Percentiles rank a stretch among this genome's conserved stretches.
phyloP scores from a whole-genome alignment of 2,797 vertebrate genomes.

The Champsocephalus esox region DNA sequence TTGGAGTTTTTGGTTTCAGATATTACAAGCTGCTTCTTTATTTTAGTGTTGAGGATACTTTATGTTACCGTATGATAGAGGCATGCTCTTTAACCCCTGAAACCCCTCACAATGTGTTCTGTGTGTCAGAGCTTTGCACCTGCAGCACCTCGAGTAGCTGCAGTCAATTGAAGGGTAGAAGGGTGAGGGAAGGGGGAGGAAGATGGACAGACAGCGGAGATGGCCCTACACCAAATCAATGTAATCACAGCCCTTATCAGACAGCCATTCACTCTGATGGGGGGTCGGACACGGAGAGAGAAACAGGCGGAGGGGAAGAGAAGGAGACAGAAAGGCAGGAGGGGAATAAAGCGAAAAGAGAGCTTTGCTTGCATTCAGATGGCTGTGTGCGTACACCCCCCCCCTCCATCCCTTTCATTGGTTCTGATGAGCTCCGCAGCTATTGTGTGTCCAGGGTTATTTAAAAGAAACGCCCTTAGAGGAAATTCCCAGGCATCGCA shows the following conservation, averaged over 20 bases:
- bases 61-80: background rate
- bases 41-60: background rate
- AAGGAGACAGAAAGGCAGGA: conserved; percentile 32
- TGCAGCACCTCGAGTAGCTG: conserved; percentile 40
- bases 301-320: conserved; percentile 19
- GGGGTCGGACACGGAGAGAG: conserved; percentile 32
- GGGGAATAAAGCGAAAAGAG: conserved; percentile 31
- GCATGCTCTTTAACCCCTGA: conserved; percentile 26
- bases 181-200: conserved; percentile 34
- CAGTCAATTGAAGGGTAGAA: conserved; percentile 53
- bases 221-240: conserved; percentile 82
- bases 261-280: conserved; percentile 72
- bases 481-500: conserved; percentile 67
- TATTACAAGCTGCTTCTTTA: conserved; percentile 19
- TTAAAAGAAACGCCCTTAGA: conserved; percentile 75
- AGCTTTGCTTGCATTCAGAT: conserved; percentile 47
- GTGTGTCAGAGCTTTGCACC: conserved; percentile 47
- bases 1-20: conserved; percentile 13
- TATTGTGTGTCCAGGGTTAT: conserved; percentile 79
- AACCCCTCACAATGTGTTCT: conserved; percentile 23
- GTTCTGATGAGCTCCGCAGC: conserved; percentile 74
- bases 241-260: conserved; percentile 82
- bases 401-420: conserved; percentile 64
- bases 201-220: conserved; percentile 63
- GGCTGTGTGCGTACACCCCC: conserved; percentile 20